phyloP scores from a whole-genome alignment of 2,797 vertebrate species.

The Thalassophryne amazonica region DNA sequence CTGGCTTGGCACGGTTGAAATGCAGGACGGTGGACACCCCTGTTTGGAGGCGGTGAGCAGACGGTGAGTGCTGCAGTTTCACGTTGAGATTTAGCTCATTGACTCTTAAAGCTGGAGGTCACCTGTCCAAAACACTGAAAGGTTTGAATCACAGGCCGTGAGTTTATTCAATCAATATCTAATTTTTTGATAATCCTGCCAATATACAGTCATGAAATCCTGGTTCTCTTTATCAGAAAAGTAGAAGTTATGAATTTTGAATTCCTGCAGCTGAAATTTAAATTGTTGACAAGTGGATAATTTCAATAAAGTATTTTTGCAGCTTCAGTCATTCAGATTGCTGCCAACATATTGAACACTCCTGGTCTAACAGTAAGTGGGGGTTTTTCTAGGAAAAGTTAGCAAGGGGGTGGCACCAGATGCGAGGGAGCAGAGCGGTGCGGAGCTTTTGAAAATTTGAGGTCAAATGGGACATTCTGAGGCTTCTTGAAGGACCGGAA shows the following conservation, averaged over 20 bases:
- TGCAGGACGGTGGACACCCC: too few relatives aligned
- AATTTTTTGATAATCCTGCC: constrained; percentile 53
- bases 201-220: constrained; percentile 29
- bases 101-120: constrained; percentile 1
- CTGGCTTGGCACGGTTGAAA: too few relatives aligned
- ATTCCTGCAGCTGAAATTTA: constrained; percentile 20
- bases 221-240: constrained; percentile 6
- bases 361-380: not conserved
- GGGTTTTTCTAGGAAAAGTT: too few relatives aligned
- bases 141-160: constrained; percentile 29
- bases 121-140: constrained; percentile 28
- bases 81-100: not conserved
- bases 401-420: too few relatives aligned
- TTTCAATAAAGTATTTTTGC: constrained; percentile 10
- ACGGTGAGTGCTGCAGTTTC: too few relatives aligned
- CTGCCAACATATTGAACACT: not conserved
- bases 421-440: too few relatives aligned
- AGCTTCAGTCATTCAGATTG: not conserved
- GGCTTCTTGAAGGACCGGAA: too few relatives aligned
- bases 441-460: too few relatives aligned
- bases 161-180: constrained; percentile 64
- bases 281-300: constrained; percentile 4
- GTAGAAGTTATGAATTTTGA: constrained; percentile 2
- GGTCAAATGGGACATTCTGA: too few relatives aligned
- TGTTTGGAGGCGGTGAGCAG: too few relatives aligned